Evolutionary conservation across 2,888 invertebrate genomes (phyloP), one percentile per base, ranked within the genome.

Genomic region (Drosophila maculinotata): DNA sequence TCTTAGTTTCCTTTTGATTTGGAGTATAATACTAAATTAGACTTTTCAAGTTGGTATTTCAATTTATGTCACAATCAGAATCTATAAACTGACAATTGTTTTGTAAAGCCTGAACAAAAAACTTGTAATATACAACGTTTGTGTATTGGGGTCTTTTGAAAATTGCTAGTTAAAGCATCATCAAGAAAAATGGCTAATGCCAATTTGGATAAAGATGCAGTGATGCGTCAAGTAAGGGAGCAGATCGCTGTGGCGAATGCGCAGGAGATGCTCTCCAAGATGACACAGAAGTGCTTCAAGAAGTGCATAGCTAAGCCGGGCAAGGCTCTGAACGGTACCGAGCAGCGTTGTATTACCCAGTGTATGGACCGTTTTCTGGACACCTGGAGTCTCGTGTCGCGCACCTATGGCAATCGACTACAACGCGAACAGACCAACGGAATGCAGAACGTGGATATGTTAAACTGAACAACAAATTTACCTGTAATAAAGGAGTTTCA

Each of bases 361-460:
- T 99, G 99, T 91, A 98, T 98, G 98, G 99, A 99, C 92, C 88
- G 99, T 88, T 99, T 97, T 93, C 97, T 98, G 96, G 99, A 99
- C 89, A 95, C 98, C 2, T 98, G 97, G 96, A 97, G 98, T 92
- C 92, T 98, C 53, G 97, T 99, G 9, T 97, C 97, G 9, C 95
- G 95, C 91, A 95, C 98, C 0, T 98, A 98, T 91, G 95, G 96
- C 66, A 94, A 93, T 90, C 94, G 98, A 89, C 93, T 99, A 83
- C 96, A 97, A 90, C 93, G 95, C 76, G 98, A 98, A 30, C 73
- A 87, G 44, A 51, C 58, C 48, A 74, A 69, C 17, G 14, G 14
- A 0, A 5, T 71, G 57, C 52, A 58, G 3, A 17, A 38, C 2
- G 49, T 47, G 9, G 51, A 56, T 14, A 28, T 33, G 14, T n/a